Conservation (phyloP, 1,140 invertebrate species). For the Cyclina sinensis region DNA sequence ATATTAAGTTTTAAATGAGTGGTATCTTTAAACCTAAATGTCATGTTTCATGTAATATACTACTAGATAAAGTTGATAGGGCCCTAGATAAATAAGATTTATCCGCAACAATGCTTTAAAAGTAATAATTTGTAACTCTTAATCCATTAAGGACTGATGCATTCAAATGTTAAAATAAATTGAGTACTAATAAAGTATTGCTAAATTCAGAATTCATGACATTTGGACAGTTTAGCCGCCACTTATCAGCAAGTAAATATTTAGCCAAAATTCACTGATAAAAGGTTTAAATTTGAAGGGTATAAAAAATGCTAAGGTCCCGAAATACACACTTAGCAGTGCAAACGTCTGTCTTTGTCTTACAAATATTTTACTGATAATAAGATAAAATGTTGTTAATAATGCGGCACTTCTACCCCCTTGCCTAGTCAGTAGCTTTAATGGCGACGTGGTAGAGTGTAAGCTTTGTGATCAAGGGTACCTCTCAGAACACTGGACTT, state of each 20-base stretch:
- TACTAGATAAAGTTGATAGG: slow-evolving; percentile 14
- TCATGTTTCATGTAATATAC: neutral
- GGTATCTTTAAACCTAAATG: neutral
- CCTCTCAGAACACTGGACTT: too few species aligned
- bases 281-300: neutral
- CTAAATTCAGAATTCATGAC: slow-evolving; percentile 36
- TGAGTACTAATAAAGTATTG: slow-evolving; percentile 16
- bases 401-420: too few species aligned
- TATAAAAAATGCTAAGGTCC: too few species aligned
- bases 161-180: slow-evolving; percentile 42
- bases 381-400: too few species aligned
- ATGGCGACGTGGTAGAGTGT: too few species aligned
- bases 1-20: too few species aligned
- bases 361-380: too few species aligned
- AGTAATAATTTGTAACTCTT: slow-evolving; percentile 40
- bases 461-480: too few species aligned
- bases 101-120: slow-evolving; percentile 31
- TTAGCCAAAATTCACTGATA: neutral
- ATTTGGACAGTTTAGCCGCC: neutral
- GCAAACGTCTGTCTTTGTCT: too few species aligned
- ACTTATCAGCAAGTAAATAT: slow-evolving; percentile 20
- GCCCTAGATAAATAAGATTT: slow-evolving; percentile 29
- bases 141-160: slow-evolving; percentile 11
- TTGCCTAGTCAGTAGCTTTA: too few species aligned
- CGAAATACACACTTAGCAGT: too few species aligned